Base-by-base conservation (phyloP, 2,888 invertebrate species). In the Drosophila paranaensis region DNA sequence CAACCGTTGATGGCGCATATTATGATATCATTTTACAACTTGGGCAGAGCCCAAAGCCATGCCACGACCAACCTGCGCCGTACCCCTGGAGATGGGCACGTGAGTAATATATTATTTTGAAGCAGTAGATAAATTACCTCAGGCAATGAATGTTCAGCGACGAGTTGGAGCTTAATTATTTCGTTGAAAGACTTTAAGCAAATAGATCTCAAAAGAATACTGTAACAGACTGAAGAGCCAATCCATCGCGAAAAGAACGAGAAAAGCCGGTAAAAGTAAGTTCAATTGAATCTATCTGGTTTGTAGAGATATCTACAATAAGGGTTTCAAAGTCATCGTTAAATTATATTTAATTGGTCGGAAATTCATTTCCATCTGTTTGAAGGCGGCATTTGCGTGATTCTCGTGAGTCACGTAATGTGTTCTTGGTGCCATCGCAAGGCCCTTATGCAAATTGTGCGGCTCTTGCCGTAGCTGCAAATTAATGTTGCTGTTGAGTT, bases 21-120 rank as follows among this genome's bases (percentile, higher is more conserved):
- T 91, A 91, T 91, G 92, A 91, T 91, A 91, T 91, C 91, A 92
- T 91, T 90, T 91, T 92, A 92, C 91, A 92, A 81, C 90, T 82
- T 81, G 85, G 77, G 84, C 80, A 81, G 78, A 74, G 71, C 71
- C 69, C 70, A 79, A 75, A 82, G 67, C 65, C 76, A 70, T 58
- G 64, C 62, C 51, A 64, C 63, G 61, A 50, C 60, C 77, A 74
- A 82, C 80, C 80, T 82, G 81, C 57, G 70, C 58, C 42, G 57
- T 54, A 58, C 39, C 43, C 25, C 40, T 60, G 68, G 71, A 33
- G 86, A 76, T 76, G 82, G 3, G 25, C 5, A 1, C 70, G 80
- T 82, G 82, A 67, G 63, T 65, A 42, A 54, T 54, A 11, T 40
- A 54, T 40, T 25, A 33, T 50, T 33, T 33, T 16, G 13, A 35